These are phyloP conservation scores for Pandemis corylana DNA, from an alignment of 2,888 invertebrate genomes.

Conservation along the genomic window DNA sequence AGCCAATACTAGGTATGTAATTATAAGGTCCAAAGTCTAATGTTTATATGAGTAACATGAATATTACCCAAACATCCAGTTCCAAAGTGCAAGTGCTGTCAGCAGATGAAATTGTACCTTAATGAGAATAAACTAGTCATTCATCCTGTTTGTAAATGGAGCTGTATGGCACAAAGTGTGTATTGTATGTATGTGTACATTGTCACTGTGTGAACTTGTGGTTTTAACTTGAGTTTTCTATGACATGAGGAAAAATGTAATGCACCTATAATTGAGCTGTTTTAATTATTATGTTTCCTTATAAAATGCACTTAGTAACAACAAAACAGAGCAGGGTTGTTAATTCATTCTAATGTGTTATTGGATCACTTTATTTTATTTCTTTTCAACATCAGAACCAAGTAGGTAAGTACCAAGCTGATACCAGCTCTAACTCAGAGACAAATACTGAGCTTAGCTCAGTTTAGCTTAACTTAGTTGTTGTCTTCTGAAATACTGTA, in stretches of 20 bases:
- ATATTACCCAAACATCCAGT: constrained; percentile 14
- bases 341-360: background rate
- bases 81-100: constrained; percentile 25
- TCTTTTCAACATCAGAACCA: no score
- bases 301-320: constrained; percentile 21
- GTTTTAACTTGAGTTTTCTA: background rate
- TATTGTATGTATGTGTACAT: background rate
- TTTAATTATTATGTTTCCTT: constrained; percentile 15
- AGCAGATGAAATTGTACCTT: constrained; percentile 20
- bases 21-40: constrained; percentile 29
- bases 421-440: no score
- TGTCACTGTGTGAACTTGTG: background rate
- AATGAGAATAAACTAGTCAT: constrained; percentile 26
- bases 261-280: background rate
- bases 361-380: no score
- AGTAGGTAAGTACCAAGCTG: no score
- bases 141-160: constrained; percentile 20
- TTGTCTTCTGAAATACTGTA: no score
- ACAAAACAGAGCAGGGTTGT: background rate
- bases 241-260: constrained; percentile 24
- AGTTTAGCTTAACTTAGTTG: no score
- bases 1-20: constrained; percentile 92
- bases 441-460: no score
- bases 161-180: background rate
- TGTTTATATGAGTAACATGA: constrained; percentile 26